Evolutionary conservation across 1,140 invertebrate genomes (phyloP), one percentile per base, ranked within the genome.

Genomic region (Drosophila carrolli): DNA sequence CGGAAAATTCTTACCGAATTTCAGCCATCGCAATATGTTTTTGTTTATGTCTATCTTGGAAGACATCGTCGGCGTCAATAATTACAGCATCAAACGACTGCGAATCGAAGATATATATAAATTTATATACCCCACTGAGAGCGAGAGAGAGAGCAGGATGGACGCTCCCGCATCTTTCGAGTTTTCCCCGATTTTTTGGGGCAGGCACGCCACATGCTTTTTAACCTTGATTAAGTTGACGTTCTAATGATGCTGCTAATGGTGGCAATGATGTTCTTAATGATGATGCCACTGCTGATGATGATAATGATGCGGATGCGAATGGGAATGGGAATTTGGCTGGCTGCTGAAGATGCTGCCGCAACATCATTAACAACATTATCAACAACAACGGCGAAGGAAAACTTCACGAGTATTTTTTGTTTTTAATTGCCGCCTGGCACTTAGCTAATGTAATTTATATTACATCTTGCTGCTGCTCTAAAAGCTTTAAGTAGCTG

Each of bases 381-480:
- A 66, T 74, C 56, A 71, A 43, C 57, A 41, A 16, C 43, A 35
- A n/a, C 48, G n/a, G 19, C 16, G 43, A 38, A 47, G 43, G 55
- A 73, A 43, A 75, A 62, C 47, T 60, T 56, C 66, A 73, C 27
- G 68, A 35, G 66, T 48, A 50, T 76, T 76, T 76, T 65, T 75
- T 73, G 60, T 78, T 90, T 88, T 91, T 91, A 91, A 91, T 91
- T 91, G 88, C 88, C 72, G 83, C 82, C 80, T 71, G 80, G 88
- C 88, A 91, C 88, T 91, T 90, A 91, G 88, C 88, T 91, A 91
- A 91, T 91, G 88, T 91, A 91, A 91, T 91, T 91, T 91, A 91
- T 91, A 88, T 88, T 81, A 91, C 88, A 84, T 84, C 78, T 88
- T 77, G 68, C 53, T 71, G 66, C 60, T 68, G 88, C 86, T 86